Percentiles rank a stretch among this genome's conserved stretches.
Evolutionary conservation across 37 sponge, comb jelly and placozoan genomes (phyloP).

Genomic region (Ephydatia muelleri): DNA sequence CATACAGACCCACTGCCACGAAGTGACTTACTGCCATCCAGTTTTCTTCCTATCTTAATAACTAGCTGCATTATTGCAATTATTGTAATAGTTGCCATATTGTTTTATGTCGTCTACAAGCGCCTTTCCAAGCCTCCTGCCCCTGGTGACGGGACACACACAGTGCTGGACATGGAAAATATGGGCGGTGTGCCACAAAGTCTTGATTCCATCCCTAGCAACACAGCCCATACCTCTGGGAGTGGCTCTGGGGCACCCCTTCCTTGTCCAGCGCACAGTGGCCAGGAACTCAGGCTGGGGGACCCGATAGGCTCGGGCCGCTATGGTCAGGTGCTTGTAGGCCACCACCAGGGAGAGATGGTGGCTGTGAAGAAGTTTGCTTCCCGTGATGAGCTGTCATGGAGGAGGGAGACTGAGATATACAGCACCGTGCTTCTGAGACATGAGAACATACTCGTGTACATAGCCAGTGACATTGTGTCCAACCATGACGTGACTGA

Average conservation of each 20-base stretch:
- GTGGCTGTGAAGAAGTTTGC: slow-evolving; percentile 95
- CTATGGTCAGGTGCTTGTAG: slow-evolving; percentile 87
- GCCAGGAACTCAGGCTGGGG: slow-evolving; percentile 68
- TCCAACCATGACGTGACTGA: slow-evolving; percentile 81
- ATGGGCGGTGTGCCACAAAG: neutral
- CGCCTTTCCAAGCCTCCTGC: too few relatives aligned
- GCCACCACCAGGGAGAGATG: slow-evolving; percentile 70
- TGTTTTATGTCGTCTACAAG: too few relatives aligned
- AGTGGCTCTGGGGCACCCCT: slow-evolving; percentile 71
- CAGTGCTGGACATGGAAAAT: too few relatives aligned
- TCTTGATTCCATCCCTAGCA: neutral
- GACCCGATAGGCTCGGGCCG: slow-evolving; percentile 85
- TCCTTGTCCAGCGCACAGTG: slow-evolving; percentile 77
- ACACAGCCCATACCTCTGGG: slow-evolving; percentile 51
- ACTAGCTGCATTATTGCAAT: too few relatives aligned
- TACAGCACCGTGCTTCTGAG: slow-evolving; percentile 79
- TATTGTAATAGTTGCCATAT: too few relatives aligned
- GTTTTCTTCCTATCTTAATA: too few relatives aligned
- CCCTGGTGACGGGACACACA: too few relatives aligned
- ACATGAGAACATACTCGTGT: slow-evolving; percentile 93
- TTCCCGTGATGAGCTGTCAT: slow-evolving; percentile 82
- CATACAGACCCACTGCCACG: too few relatives aligned
- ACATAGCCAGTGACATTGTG: slow-evolving; percentile 84
- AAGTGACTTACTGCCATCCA: too few relatives aligned
- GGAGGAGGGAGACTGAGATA: slow-evolving; percentile 88